Base-by-base conservation (phyloP, 2,113 vertebrate genomes). In the Pachycephala philippinensis region DNA sequence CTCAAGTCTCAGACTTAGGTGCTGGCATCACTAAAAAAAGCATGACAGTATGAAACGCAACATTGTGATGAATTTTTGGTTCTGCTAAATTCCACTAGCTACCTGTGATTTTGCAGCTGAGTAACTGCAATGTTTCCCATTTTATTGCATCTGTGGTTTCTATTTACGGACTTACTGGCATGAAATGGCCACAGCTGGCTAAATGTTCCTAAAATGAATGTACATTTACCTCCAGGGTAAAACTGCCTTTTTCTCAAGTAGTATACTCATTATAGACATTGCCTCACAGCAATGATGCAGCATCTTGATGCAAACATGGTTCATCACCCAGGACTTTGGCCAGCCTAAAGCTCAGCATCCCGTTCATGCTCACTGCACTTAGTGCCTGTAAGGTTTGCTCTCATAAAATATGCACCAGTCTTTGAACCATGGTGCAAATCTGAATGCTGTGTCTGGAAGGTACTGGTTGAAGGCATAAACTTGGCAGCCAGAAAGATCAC, bases 121-220 rank as follows among this genome's bases (percentile, higher is more conserved):
- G n/a, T 44, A 79, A 69, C 35, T 28, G 50, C 45, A 64, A 22
- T 1, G 2, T 27, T 68, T 88, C 59, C 27, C 42, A 39, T 63
- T 69, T 85, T 76, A 74, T 27, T 83, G 54, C 63, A 72, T 65
- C 66, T 83, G 28, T 85, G 45, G n/a, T 53, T 90, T 88, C 82
- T 90, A 50, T 83, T 95, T 80, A 83, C 15, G 19, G 66, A 49
- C 37, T 83, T 72, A 45, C 23, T 90, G 71, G 45, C 66, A 80
- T 33, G 31, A 77, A 94, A 90, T 49, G 30, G 54, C 61, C 75
- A 83, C 87, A 95, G 78, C 82, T 94, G 90, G 70, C 78, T 94
- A 93, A 93, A 87, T 45, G 79, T 82, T 85, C 50, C 57, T 85
- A 68, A 82, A 60, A 70, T 60, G 22, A 54, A 85, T 37, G 33